Conservation (phyloP, 2,113 vertebrate genomes). For the Chloroceryle aenea region DNA sequence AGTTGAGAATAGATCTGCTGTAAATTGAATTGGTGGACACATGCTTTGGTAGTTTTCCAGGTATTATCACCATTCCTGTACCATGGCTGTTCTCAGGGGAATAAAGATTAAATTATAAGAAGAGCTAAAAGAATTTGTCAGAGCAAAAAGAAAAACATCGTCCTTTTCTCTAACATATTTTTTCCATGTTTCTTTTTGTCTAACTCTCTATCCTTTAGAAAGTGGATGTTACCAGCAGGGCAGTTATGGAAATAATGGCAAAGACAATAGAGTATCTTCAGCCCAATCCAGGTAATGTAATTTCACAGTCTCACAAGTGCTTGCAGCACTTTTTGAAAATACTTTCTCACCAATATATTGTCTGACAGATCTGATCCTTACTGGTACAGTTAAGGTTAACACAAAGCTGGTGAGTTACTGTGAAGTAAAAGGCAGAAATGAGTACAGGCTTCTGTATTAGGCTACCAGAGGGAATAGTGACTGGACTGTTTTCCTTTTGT, state of each 20-base stretch:
- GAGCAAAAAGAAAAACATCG: background rate
- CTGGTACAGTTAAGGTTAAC: background rate
- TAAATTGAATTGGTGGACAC: background rate
- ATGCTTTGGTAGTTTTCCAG: background rate
- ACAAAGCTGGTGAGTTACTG: accelerated
- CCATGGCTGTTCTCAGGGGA: background rate
- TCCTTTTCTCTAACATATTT: background rate
- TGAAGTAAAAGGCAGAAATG: background rate
- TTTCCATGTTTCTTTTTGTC: background rate
- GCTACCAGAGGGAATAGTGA: background rate
- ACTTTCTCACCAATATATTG: background rate
- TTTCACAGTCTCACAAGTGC: background rate
- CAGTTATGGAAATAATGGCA: constrained; percentile 96
- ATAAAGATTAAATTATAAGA: background rate
- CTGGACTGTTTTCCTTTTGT: background rate
- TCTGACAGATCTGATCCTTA: background rate
- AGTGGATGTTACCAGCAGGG: constrained; percentile 92
- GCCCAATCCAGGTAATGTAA: constrained; percentile 92
- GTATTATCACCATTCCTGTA: background rate
- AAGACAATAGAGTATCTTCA: constrained; percentile 98
- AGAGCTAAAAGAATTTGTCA: background rate
- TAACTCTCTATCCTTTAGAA: constrained; percentile 76
- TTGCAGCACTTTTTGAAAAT: background rate
- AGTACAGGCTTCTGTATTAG: background rate
- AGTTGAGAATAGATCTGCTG: background rate